These are phyloP conservation scores for Scrobipalpa costella DNA, from an alignment of 2,888 invertebrate genomes.

Conservation along the genomic window DNA sequence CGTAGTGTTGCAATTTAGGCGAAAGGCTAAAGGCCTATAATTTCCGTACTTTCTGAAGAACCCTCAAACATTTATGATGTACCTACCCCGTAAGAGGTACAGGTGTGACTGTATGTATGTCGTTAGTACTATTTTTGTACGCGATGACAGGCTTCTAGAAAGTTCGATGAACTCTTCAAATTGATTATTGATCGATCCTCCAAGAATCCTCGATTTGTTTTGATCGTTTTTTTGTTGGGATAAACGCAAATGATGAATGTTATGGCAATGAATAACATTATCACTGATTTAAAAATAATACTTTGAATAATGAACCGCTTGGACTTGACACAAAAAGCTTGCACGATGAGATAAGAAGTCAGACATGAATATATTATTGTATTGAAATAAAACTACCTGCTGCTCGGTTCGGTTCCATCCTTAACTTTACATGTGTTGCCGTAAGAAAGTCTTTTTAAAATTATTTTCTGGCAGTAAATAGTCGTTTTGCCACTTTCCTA, in stretches of 20 bases:
- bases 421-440: too few species aligned
- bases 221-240: slow-evolving; percentile 1
- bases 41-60: too few species aligned
- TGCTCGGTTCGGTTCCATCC: too few species aligned
- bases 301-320: slow-evolving; percentile 2
- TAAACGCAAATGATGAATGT: slow-evolving; percentile 9
- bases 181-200: slow-evolving; percentile 25
- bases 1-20: too few species aligned
- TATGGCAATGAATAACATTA: slow-evolving; percentile 10
- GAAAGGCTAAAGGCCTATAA: too few species aligned
- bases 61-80: too few species aligned
- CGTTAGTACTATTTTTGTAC: slow-evolving; percentile 45
- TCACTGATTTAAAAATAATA: slow-evolving; percentile 3
- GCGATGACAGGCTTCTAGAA: slow-evolving; percentile 45
- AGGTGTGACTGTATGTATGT: slow-evolving; percentile 3
- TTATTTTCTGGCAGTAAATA: too few species aligned
- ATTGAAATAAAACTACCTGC: too few species aligned
- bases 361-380: not conserved
- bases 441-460: too few species aligned
- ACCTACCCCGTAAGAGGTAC: too few species aligned
- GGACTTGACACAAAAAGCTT: not conserved
- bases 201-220: not conserved
- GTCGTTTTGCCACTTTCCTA: too few species aligned
- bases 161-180: slow-evolving; percentile 44
- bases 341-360: not conserved